Base-by-base conservation (phyloP, 2,888 invertebrate genomes). In the Rotaria sp. region DNA sequence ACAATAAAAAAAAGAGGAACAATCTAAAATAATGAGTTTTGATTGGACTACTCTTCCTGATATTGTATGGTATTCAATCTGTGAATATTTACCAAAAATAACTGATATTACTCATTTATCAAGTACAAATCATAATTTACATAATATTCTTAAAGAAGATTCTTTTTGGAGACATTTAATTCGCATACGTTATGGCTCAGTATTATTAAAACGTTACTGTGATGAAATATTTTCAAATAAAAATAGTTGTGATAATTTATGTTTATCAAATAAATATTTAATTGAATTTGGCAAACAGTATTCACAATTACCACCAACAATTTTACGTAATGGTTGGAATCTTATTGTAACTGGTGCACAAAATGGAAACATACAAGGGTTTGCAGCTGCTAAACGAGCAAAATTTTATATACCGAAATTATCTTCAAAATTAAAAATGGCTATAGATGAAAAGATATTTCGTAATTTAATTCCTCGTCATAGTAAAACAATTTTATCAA, bases 271-370 rank as follows among this genome's bases (percentile, higher is more conserved):
- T n/a, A 26, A 45, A n/a, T 10, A 80, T 80, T 26, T 45, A 7
- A 18, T 26, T 45, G 80, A 45, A 80, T 80, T 80, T 45, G 45
- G 45, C 45, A 41, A n/a, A 45, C 80, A 80, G 45, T 80, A 80
- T 80, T 45, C 26, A 45, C 80, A 80, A 80, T 45, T 80, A 45
- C 80, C 80, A 10, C 4, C 80, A 41, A 15, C 80, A 4, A 80
- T 80, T n/a, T 13, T 80, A 80, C 80, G 80, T 45, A 80, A 41
- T 45, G 80, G 80, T n/a, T 80, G 80, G 80, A 80, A 41, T 45
- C 24, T 80, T 11, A 45, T 45, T 45, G 45, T 80, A 13, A 80
- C 80, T 13, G 41, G 8, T 80, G 80, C 80, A 45, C 80, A 80
- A 80, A 80, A 80, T 45, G n/a, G 45, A 26, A 80, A 80, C 45